A percentile compares a stretch with the other conserved stretches of the same genome.
Evolutionary conservation across 2,888 invertebrate species (phyloP).

Genomic region (Platerodrilus igneus): DNA sequence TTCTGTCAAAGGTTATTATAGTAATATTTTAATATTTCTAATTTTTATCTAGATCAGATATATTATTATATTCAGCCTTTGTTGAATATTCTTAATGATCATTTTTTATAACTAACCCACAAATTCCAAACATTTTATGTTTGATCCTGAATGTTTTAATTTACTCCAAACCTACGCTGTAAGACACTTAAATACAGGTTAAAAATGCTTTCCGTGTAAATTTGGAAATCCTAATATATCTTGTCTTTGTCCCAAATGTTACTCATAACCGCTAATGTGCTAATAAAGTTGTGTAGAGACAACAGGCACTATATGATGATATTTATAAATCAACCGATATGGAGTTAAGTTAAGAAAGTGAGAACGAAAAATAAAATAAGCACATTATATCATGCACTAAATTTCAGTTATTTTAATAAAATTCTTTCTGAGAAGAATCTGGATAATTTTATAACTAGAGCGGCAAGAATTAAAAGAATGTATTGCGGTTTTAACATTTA

Average conservation of each 20-base stretch:
- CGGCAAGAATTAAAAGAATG: slow-evolving; percentile 42
- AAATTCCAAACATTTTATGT: no score
- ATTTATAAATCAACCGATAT: not conserved
- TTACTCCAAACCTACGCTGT: slow-evolving; percentile 7
- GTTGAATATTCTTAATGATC: no score
- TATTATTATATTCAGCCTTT: no score
- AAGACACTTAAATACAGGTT: slow-evolving; percentile 13
- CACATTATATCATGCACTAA: slow-evolving; percentile 13
- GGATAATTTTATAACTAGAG: slow-evolving; percentile 33
- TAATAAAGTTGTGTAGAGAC: slow-evolving; percentile 26
- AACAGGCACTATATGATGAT: slow-evolving; percentile 2
- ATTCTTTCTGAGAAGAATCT: slow-evolving; percentile 34
- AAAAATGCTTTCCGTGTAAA: slow-evolving; percentile 14
- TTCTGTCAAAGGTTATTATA: no score
- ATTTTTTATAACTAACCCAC: no score
- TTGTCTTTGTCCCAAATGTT: slow-evolving; percentile 25
- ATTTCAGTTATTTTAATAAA: slow-evolving; percentile 22
- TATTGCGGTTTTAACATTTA: slow-evolving; percentile 43
- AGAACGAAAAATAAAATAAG: not conserved
- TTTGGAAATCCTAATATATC: slow-evolving; percentile 17
- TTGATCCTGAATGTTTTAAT: slow-evolving; percentile 14
- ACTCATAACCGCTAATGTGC: slow-evolving; percentile 30
- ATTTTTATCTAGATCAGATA: no score
- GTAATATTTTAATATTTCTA: no score
- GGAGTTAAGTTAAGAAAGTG: not conserved